Conservation (phyloP, 2,113 vertebrate genomes). For the Mystacornis crossleyi region DNA sequence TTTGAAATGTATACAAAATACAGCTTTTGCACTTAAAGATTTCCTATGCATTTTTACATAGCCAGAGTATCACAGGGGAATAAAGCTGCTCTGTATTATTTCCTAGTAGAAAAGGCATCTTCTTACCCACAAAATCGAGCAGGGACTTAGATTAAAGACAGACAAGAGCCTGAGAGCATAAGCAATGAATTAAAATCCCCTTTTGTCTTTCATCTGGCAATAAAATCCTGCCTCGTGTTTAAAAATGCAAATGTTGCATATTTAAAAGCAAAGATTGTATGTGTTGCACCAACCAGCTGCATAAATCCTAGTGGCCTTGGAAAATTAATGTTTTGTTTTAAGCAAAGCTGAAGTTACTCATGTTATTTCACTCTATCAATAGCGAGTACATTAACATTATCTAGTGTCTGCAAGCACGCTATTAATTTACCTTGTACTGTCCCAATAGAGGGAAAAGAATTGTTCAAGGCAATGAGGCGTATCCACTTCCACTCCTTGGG, state of each 20-base stretch:
- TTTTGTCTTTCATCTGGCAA: neutral
- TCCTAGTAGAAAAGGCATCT: neutral
- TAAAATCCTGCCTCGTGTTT: neutral
- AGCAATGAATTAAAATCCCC: conserved; percentile 6
- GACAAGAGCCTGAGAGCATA: neutral
- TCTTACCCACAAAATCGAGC: neutral
- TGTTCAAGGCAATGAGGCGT: conserved; percentile 85
- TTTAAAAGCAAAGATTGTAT: neutral
- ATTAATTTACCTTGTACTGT: conserved; percentile 86
- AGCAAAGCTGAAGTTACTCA: conserved; percentile 86
- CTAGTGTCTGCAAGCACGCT: conserved; percentile 84
- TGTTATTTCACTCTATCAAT: conserved; percentile 88
- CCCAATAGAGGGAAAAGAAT: conserved; percentile 82
- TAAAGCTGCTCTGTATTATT: neutral
- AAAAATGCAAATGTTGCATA: neutral
- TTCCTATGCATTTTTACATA: neutral
- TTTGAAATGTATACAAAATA: neutral
- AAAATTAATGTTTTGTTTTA: conserved; percentile 89
- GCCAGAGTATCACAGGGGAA: neutral
- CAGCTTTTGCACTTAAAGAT: neutral
- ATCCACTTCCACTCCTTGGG: conserved; percentile 84
- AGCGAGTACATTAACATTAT: conserved; percentile 88
- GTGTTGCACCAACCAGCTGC: neutral
- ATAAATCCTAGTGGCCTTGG: conserved; percentile 69
- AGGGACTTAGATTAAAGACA: neutral